Evolutionary conservation across 2,113 vertebrate species (phyloP).

Genomic region (Rhombomys opimus): DNA sequence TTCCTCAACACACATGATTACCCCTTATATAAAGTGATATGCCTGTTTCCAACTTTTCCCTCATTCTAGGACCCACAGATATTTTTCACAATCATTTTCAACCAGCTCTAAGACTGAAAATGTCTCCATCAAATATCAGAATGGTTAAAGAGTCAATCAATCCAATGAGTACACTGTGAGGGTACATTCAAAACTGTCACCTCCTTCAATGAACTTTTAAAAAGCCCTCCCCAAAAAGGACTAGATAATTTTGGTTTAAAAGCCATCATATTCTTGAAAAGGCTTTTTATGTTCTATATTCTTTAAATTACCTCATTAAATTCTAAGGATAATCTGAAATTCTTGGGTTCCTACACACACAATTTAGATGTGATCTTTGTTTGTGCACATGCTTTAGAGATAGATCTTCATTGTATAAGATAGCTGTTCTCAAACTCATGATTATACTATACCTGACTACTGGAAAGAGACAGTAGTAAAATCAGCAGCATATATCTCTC

Average conservation of each 20-base stretch:
- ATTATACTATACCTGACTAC: neutral
- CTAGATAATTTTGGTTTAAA: neutral
- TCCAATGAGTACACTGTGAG: neutral
- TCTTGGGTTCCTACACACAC: neutral
- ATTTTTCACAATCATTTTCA: neutral
- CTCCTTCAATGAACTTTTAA: neutral
- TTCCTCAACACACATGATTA: neutral
- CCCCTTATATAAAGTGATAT: rapidly evolving
- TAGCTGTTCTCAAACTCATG: neutral
- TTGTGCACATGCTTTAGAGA: neutral
- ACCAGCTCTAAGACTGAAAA: neutral
- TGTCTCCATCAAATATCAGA: neutral
- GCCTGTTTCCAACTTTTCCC: too few species aligned
- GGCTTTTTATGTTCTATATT: neutral
- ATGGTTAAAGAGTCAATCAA: neutral
- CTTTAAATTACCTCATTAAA: neutral
- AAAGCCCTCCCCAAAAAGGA: slow-evolving; percentile 4
- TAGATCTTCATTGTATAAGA: too few species aligned
- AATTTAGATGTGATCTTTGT: neutral
- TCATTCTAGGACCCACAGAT: neutral
- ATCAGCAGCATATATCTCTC: too few species aligned
- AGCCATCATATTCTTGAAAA: neutral
- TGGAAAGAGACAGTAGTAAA: too few species aligned
- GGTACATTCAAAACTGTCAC: neutral
- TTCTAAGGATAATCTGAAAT: neutral